A percentile compares a stretch with the other conserved stretches of the same genome.
Conservation (phyloP, 2,888 invertebrate genomes). For the Prionchulus punctatus region DNA sequence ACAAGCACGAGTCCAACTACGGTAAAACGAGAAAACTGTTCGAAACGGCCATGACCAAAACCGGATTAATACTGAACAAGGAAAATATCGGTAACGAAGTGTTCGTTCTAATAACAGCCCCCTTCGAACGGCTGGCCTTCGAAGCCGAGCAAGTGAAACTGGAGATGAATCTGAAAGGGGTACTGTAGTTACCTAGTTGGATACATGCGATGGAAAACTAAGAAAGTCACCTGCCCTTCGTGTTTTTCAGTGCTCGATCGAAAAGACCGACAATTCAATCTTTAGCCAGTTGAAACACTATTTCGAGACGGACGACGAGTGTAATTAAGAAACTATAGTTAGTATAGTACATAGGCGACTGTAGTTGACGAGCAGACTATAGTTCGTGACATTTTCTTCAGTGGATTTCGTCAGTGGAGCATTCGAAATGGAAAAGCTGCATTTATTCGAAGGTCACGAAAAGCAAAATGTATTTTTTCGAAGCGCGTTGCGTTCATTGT, state of each 20-base stretch:
- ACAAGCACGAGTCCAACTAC: too few relatives aligned
- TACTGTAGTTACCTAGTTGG: slow-evolving; percentile 15
- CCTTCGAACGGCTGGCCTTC: slow-evolving; percentile 29
- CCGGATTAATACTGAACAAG: slow-evolving; percentile 27
- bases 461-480: slow-evolving; percentile 32
- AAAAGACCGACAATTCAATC: too few relatives aligned
- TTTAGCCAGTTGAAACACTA: too few relatives aligned
- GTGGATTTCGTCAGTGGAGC: slow-evolving; percentile 31
- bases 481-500: slow-evolving; percentile 27
- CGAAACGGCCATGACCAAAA: slow-evolving; percentile 19
- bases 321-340: too few relatives aligned
- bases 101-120: slow-evolving; percentile 25
- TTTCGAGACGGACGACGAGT: too few relatives aligned
- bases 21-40: too few relatives aligned
- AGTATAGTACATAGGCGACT: too few relatives aligned
- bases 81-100: slow-evolving; percentile 17
- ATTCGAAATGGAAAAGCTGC: slow-evolving; percentile 25
- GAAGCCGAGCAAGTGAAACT: slow-evolving; percentile 32
- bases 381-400: slow-evolving; percentile 15
- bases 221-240: too few relatives aligned
- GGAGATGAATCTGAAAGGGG: slow-evolving; percentile 33
- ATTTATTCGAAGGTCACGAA: slow-evolving; percentile 27
- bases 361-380: not conserved
- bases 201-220: too few relatives aligned
- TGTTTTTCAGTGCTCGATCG: too few relatives aligned